Base-by-base conservation (phyloP, 2,797 vertebrate species). In the Premnoplex brunnescens region DNA sequence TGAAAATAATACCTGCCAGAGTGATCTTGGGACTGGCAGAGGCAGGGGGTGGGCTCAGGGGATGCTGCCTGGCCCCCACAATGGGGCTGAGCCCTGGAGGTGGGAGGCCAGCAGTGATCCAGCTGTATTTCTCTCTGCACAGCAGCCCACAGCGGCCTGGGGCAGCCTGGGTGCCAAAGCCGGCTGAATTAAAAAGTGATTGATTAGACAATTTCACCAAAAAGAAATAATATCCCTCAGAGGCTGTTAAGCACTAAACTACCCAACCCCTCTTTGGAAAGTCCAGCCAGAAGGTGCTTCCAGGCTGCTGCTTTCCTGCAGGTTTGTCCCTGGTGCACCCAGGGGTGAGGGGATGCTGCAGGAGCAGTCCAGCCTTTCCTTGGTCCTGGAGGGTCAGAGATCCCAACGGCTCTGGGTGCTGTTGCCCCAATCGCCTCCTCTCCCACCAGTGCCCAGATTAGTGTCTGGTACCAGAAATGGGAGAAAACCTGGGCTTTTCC, bases 171-270 rank as follows among this genome's bases (percentile, higher is more conserved):
- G 74, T 79, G 92, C 87, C 39, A 64, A 58, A 67, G 54, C 64
- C 3, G 3, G 72, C 94, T 81, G 95, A 92, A 95, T 96, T 95
- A 92, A 93, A 95, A 95, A 91, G 85, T 96, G 95, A 96, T 92
- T 72, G 94, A 96, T 97, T 83, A 81, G 88, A 80, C 89, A 79
- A 71, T 94, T 88, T 85, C 88, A 68, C 79, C 54, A 64, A 89
- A 88, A 95, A 88, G 89, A 90, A 95, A 84, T 62, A 95, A 80
- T 59, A 75, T 84, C 76, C 55, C 88, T 90, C 91, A 64, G 85
- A 0, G 37, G 86, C 79, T 77, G 75, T 89, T 91, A 80, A 96
- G 78, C 66, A 37, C 88, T 84, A 48, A 95, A 95, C 62, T 74
- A 68, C 79, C 82, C 85, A 72, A 54, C 12, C 34, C 48, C 26